Percentiles rank a stretch among this genome's conserved stretches.
These are phyloP conservation scores for Meleagris gallopavo DNA, from an alignment of 2,113 vertebrate genomes.

Conservation along the genomic window DNA sequence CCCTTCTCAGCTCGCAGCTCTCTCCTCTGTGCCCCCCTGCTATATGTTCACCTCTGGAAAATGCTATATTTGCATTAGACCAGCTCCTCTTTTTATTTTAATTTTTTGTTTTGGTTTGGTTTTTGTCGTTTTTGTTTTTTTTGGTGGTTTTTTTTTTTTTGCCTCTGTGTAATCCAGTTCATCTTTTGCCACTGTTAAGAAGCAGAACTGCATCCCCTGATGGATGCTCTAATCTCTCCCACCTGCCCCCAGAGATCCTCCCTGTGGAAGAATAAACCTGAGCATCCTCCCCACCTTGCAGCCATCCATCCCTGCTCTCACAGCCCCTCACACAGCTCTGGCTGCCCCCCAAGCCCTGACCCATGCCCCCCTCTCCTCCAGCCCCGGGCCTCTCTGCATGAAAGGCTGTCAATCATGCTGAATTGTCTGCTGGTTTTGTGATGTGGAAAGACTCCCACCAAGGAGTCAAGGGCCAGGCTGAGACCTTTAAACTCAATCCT, in stretches of 20 bases:
- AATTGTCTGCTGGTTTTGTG: slow-evolving; percentile 74
- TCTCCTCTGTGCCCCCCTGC: background rate
- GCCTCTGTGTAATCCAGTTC: background rate
- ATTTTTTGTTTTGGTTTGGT: no score
- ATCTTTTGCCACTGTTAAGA: background rate
- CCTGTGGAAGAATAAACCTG: background rate
- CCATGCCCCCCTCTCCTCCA: background rate
- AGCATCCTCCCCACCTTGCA: background rate
- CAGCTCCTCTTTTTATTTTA: background rate
- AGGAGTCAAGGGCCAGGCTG: slow-evolving; percentile 74
- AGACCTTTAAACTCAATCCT: slow-evolving; percentile 68
- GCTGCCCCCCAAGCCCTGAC: background rate
- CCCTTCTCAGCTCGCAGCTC: background rate
- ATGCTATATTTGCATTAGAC: background rate
- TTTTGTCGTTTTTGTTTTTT: no score
- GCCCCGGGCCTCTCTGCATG: slow-evolving; percentile 54
- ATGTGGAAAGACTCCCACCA: slow-evolving; percentile 73
- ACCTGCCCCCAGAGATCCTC: background rate
- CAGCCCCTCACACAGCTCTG: background rate
- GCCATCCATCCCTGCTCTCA: background rate
- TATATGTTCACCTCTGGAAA: background rate
- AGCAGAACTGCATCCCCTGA: background rate
- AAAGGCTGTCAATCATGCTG: slow-evolving; percentile 70
- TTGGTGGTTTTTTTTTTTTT: background rate
- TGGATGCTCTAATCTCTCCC: background rate